A percentile compares a stretch with the other conserved stretches of the same genome.
Conservation (phyloP, 92 coral and sea anemone species). For the Epizoanthus fatuus region DNA sequence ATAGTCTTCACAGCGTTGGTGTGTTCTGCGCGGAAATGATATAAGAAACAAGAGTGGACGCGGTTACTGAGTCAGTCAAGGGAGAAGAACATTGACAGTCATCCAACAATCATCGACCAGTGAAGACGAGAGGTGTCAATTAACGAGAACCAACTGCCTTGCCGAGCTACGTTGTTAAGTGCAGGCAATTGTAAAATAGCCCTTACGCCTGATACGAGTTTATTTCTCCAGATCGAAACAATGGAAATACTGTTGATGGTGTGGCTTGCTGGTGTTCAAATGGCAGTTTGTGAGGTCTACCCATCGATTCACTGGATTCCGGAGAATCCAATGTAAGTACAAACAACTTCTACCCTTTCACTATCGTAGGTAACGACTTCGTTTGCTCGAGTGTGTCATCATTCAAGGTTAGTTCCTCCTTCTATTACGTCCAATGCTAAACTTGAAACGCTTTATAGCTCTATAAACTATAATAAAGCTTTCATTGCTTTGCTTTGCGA, state of each 20-base stretch:
- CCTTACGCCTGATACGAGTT: neutral
- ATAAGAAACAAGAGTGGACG: neutral
- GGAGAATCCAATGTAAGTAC: constrained; percentile 40
- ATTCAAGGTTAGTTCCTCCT: neutral
- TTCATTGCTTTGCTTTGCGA: neutral
- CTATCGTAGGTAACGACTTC: neutral
- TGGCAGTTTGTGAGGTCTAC: constrained; percentile 28
- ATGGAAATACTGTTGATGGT: constrained; percentile 11
- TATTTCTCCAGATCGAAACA: neutral
- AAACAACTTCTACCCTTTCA: constrained; percentile 11
- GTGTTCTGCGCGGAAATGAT: constrained; percentile 15
- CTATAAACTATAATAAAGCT: neutral
- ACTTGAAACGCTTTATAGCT: neutral
- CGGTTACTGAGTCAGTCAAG: neutral
- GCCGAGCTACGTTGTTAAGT: constrained; percentile 5
- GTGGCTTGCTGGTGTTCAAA: constrained; percentile 13
- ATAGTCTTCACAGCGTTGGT: neutral
- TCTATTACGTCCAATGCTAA: neutral
- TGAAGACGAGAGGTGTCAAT: neutral
- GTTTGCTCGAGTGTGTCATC: neutral
- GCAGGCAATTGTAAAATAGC: neutral
- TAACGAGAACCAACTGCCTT: neutral
- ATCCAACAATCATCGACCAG: neutral
- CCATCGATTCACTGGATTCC: constrained; percentile 50
- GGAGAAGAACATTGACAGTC: too few relatives aligned